Conservation (phyloP, 2,797 vertebrate species). For the Aeoliscus strigatus region DNA sequence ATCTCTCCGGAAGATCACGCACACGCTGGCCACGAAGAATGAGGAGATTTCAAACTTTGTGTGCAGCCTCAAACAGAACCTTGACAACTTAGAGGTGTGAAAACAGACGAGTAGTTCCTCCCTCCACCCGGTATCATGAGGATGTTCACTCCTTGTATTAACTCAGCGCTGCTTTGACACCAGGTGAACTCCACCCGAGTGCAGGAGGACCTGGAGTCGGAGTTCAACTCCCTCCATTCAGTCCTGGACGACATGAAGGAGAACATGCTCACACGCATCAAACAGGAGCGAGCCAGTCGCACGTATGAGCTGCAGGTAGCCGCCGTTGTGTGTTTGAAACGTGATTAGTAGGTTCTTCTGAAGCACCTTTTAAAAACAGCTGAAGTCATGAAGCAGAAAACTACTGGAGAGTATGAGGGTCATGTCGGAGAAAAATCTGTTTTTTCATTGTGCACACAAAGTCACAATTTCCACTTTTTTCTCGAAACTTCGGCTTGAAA, state of each 20-base stretch:
- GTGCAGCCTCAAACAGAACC: constrained; percentile 85
- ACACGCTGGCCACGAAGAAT: constrained; percentile 88
- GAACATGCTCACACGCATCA: constrained; percentile 89
- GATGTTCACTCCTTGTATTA: background rate
- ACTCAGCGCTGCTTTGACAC: background rate
- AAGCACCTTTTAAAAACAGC: too few species aligned
- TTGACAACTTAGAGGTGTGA: constrained; percentile 86
- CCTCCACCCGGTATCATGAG: background rate
- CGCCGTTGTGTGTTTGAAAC: too few species aligned
- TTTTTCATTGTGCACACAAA: too few species aligned
- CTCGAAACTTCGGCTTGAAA: too few species aligned
- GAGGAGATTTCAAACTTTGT: constrained; percentile 92
- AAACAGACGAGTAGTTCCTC: background rate
- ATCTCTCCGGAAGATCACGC: constrained; percentile 85
- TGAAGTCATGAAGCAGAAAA: too few species aligned
- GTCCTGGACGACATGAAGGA: constrained; percentile 88
- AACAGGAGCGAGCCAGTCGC: constrained; percentile 88
- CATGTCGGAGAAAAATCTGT: too few species aligned
- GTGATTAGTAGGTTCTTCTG: too few species aligned
- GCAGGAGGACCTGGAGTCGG: constrained; percentile 84
- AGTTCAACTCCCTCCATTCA: constrained; percentile 83
- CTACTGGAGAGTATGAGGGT: too few species aligned
- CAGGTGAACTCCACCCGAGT: constrained; percentile 84
- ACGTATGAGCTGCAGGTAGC: constrained; percentile 90
- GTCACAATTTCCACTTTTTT: too few species aligned